These are phyloP conservation scores for Sarcophaga rosellei DNA, from an alignment of 2,888 invertebrate genomes.

Conservation along the genomic window DNA sequence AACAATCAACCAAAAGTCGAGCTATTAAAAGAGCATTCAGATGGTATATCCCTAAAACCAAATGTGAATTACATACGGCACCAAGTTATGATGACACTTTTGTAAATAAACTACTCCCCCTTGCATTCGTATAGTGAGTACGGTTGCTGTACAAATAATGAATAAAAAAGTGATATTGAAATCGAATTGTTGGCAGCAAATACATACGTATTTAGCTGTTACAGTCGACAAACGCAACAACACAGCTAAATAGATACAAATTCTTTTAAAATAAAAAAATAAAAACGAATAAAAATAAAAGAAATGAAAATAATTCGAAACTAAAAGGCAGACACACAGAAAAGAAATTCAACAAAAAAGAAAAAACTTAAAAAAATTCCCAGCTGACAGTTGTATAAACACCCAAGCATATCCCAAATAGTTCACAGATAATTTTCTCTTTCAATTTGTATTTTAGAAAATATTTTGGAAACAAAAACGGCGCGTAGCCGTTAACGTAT, in stretches of 20 bases:
- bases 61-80: too few species aligned
- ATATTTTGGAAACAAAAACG: slow-evolving; percentile 5
- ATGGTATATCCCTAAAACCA: too few species aligned
- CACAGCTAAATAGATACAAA: neutral
- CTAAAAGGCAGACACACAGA: neutral
- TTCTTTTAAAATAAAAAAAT: slow-evolving; percentile 42
- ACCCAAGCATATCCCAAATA: slow-evolving; percentile 9
- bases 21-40: too few species aligned
- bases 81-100: neutral
- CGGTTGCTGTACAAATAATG: slow-evolving; percentile 12
- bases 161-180: slow-evolving; percentile 58
- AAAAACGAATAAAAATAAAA: slow-evolving; percentile 17
- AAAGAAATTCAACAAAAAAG: neutral
- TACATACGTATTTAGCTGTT: slow-evolving; percentile 23
- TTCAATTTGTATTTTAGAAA: neutral
- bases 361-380: neutral
- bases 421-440: slow-evolving; percentile 55
- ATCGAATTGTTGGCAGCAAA: slow-evolving; percentile 54
- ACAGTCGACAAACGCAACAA: slow-evolving; percentile 15
- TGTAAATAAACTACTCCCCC: neutral
- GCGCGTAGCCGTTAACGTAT: neutral
- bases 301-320: slow-evolving; percentile 34
- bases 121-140: neutral
- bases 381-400: slow-evolving; percentile 22
- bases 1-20: too few species aligned